These are phyloP conservation scores for Psix sp. DNA, from an alignment of 1,140 invertebrate species.

Conservation along the genomic window DNA sequence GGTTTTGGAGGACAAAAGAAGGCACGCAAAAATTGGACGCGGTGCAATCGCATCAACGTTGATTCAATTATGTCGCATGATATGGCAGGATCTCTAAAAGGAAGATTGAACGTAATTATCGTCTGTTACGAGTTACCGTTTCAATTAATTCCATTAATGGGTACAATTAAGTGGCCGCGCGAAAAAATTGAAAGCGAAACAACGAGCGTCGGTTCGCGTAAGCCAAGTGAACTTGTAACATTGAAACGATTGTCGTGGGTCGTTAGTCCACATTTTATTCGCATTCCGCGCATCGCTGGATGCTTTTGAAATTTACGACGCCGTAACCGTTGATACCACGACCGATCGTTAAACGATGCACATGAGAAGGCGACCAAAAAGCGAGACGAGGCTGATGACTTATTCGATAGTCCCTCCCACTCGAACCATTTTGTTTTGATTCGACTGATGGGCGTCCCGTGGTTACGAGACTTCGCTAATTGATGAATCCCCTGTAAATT, in stretches of 20 bases:
- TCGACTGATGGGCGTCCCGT: slow-evolving; percentile 23
- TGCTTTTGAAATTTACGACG: slow-evolving; percentile 52
- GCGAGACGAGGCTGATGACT: neutral
- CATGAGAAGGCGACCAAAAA: slow-evolving; percentile 6
- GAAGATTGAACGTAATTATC: slow-evolving; percentile 53
- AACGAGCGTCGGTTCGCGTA: slow-evolving; percentile 37
- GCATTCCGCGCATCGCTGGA: neutral
- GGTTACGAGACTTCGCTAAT: slow-evolving; percentile 30
- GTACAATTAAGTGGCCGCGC: slow-evolving; percentile 51
- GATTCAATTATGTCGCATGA: slow-evolving; percentile 55
- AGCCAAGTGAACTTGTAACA: slow-evolving; percentile 52
- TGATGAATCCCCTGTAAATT: slow-evolving; percentile 1
- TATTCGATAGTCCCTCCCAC: slow-evolving; percentile 17
- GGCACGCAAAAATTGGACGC: slow-evolving; percentile 14
- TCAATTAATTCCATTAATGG: slow-evolving; percentile 57
- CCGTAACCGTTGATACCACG: slow-evolving; percentile 41
- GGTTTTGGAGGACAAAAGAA: slow-evolving; percentile 14
- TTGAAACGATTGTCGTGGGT: slow-evolving; percentile 48
- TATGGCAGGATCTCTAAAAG: slow-evolving; percentile 50
- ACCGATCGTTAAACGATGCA: slow-evolving; percentile 48
- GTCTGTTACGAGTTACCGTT: slow-evolving; percentile 54
- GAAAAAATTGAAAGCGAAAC: slow-evolving; percentile 52
- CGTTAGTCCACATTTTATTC: slow-evolving; percentile 17
- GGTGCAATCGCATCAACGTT: slow-evolving; percentile 43
- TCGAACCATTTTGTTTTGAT: slow-evolving; percentile 18